Evolutionary conservation across 1,140 invertebrate genomes (phyloP).

Genomic region (Triops cancriformis): DNA sequence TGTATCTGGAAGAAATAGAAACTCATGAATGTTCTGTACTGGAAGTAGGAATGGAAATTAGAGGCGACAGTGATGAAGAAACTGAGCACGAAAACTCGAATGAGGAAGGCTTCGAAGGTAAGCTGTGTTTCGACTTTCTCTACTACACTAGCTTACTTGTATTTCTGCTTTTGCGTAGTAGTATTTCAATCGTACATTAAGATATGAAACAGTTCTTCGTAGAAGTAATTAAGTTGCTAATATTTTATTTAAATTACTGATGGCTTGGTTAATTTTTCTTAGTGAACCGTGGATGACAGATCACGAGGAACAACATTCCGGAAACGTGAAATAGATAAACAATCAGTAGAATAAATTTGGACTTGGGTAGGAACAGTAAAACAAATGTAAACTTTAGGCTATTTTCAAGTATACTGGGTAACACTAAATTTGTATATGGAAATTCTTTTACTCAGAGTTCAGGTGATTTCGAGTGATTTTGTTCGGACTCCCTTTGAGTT

Average conservation of each 20-base stretch:
- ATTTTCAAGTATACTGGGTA: not conserved
- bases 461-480: not conserved
- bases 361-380: not conserved
- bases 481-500: not conserved
- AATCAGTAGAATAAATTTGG: not conserved
- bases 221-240: not conserved
- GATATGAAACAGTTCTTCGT: not conserved
- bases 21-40: not conserved
- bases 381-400: not conserved
- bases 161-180: not conserved
- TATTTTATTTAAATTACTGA: not conserved
- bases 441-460: not conserved
- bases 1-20: not conserved
- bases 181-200: not conserved
- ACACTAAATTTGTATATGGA: not conserved
- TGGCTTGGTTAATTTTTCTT: not conserved
- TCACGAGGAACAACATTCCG: not conserved
- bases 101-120: not conserved
- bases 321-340: not conserved
- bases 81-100: not conserved
- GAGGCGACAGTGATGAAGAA: not conserved
- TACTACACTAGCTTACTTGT: not conserved
- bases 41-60: not conserved
- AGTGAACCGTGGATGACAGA: not conserved
- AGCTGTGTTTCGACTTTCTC: not conserved